These are phyloP conservation scores for Phthorimaea operculella DNA, from an alignment of 1,140 invertebrate genomes.

Conservation along the genomic window DNA sequence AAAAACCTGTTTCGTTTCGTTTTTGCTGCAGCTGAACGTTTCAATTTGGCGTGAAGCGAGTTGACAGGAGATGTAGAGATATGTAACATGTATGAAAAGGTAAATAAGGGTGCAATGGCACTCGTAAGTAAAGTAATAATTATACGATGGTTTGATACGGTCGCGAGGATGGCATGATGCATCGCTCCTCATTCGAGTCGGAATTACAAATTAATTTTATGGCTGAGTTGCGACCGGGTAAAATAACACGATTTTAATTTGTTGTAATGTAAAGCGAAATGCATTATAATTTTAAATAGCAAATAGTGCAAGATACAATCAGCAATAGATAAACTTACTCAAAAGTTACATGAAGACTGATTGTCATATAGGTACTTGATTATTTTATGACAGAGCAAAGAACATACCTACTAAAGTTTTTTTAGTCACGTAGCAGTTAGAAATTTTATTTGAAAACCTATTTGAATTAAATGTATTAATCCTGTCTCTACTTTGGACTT, in stretches of 20 bases:
- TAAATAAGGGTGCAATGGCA: conserved; percentile 21
- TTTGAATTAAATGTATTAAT: no score
- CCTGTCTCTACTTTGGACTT: no score
- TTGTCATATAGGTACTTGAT: no score
- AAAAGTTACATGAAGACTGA: no score
- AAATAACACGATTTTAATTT: neutral
- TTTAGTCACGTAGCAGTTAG: no score
- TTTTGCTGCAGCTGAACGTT: conserved; percentile 42
- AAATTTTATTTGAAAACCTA: no score
- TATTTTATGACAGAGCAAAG: no score
- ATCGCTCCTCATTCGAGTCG: conserved; percentile 14
- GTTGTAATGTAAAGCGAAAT: neutral
- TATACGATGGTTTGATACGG: conserved; percentile 19
- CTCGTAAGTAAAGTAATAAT: conserved; percentile 13
- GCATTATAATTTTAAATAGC: no score
- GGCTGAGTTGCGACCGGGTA: neutral
- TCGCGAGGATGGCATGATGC: conserved; percentile 21
- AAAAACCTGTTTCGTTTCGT: conserved; percentile 33
- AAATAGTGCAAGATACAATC: no score
- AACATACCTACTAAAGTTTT: no score
- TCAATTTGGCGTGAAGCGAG: conserved; percentile 33
- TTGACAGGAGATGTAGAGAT: conserved; percentile 34
- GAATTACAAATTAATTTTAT: conserved; percentile 15
- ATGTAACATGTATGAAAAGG: conserved; percentile 19
- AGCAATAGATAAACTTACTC: no score